These are phyloP conservation scores for Corythoichthys intestinalis DNA, from an alignment of 2,113 vertebrate species.

Conservation along the genomic window DNA sequence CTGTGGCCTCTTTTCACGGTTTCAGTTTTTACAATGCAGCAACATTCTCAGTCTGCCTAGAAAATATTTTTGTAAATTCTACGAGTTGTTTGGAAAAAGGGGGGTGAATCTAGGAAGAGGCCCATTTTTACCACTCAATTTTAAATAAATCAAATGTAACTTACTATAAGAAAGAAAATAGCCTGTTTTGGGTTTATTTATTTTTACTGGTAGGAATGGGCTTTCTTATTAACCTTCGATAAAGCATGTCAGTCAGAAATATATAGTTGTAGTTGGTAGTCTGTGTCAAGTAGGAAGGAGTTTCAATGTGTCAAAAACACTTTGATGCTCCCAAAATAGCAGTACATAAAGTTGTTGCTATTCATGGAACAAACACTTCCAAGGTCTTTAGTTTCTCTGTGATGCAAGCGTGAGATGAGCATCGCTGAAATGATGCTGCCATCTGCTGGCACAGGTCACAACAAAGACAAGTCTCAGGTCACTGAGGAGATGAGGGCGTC, in stretches of 20 bases:
- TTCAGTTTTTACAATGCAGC: neutral
- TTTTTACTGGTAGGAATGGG: no score
- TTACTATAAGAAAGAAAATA: no score
- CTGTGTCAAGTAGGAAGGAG: neutral
- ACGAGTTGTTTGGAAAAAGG: no score
- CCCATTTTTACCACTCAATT: no score
- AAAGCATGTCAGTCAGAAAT: neutral
- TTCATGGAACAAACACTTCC: neutral
- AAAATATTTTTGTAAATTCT: no score
- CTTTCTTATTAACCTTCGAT: neutral
- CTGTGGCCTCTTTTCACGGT: neutral
- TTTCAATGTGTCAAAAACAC: neutral
- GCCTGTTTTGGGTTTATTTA: no score
- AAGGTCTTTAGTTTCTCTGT: neutral
- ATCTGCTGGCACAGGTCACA: constrained; percentile 46
- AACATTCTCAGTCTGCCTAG: no score
- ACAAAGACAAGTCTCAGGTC: neutral
- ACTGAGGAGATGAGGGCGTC: neutral
- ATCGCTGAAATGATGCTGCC: constrained; percentile 53
- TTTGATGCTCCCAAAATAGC: constrained; percentile 1
- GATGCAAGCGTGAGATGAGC: neutral
- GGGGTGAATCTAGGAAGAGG: no score
- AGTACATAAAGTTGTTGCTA: neutral
- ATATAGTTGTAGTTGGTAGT: neutral
- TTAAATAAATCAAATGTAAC: no score